A percentile compares a stretch with the other conserved stretches of the same genome.
phyloP scores from a whole-genome alignment of 2,797 vertebrate genomes.

The Alauda arvensis region DNA sequence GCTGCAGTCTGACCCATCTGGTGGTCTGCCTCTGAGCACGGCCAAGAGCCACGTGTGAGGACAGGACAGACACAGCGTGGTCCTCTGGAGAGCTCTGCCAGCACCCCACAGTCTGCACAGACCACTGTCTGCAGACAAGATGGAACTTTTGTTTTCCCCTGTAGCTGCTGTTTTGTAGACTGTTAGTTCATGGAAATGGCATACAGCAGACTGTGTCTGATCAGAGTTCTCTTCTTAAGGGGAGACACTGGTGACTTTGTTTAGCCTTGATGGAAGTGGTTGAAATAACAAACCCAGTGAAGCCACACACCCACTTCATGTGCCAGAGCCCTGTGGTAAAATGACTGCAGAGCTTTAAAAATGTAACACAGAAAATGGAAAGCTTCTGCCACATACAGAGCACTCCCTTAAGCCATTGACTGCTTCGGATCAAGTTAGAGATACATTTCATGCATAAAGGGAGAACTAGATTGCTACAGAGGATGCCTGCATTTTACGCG shows the following conservation, averaged over 20 bases:
- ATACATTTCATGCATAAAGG: not conserved
- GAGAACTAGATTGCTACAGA: not conserved
- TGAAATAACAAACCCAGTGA: not conserved
- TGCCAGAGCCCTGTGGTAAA: conserved; percentile 6
- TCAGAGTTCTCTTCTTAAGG: not conserved
- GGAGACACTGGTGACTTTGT: not conserved
- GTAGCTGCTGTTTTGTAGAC: not conserved
- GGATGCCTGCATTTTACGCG: not conserved
- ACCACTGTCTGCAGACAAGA: not conserved
- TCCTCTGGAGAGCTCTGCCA: not conserved
- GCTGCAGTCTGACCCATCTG: fast-evolving
- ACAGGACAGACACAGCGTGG: fast-evolving
- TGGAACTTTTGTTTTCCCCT: not conserved
- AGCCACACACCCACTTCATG: not conserved
- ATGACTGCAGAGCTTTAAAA: conserved; percentile 10
- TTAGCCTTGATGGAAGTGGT: not conserved
- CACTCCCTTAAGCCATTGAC: not conserved
- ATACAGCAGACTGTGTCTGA: not conserved
- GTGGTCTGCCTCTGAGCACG: not conserved
- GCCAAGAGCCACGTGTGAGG: not conserved
- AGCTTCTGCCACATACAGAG: not conserved
- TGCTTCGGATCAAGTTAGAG: not conserved
- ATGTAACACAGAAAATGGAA: not conserved
- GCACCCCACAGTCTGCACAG: not conserved
- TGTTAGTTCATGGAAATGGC: not conserved